A percentile compares a stretch with the other conserved stretches of the same genome.
Conservation (phyloP, 2,797 vertebrate genomes). For the Trichosurus vulpecula region DNA sequence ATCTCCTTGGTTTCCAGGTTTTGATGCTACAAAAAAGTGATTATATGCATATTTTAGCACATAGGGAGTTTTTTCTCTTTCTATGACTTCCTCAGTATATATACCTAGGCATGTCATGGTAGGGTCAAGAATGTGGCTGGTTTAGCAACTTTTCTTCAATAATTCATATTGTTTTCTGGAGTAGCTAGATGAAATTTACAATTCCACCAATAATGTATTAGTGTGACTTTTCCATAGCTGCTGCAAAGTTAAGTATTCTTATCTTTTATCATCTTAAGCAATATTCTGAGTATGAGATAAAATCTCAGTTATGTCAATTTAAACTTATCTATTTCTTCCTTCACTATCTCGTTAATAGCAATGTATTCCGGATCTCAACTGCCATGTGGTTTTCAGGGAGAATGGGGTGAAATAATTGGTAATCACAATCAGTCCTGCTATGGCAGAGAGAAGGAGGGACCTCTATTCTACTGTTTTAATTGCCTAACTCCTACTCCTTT, state of each 20-base stretch:
- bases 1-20: not conserved
- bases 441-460: not conserved
- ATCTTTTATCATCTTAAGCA: not conserved
- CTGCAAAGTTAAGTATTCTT: not conserved
- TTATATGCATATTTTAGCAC: not conserved
- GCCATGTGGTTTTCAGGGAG: not conserved
- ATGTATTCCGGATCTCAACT: not conserved
- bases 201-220: not conserved
- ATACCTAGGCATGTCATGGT: not conserved
- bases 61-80: not conserved
- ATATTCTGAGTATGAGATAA: not conserved
- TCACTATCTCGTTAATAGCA: not conserved
- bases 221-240: not conserved
- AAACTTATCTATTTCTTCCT: not conserved
- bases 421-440: not conserved
- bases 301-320: not conserved
- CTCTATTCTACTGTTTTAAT: not conserved
- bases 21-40: not conserved
- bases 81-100: not conserved
- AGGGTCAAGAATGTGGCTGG: not conserved
- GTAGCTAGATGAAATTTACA: not conserved
- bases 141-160: not conserved
- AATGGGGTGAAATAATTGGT: not conserved
- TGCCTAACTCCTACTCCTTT: not conserved
- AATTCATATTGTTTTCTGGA: not conserved